These are phyloP conservation scores for Ceramica pisi DNA, from an alignment of 2,888 invertebrate genomes.

Conservation along the genomic window DNA sequence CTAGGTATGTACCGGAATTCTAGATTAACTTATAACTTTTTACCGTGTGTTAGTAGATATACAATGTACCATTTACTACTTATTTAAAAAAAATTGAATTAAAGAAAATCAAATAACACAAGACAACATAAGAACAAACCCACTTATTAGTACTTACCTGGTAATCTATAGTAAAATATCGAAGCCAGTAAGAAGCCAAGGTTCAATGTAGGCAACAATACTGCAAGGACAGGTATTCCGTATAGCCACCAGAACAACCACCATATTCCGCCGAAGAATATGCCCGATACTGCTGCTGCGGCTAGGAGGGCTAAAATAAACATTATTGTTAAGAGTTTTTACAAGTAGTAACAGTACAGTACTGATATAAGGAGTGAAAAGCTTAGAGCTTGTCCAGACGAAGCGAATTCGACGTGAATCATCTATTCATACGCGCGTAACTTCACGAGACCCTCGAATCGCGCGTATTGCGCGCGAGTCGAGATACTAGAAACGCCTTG, in stretches of 20 bases:
- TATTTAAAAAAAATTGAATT: no score
- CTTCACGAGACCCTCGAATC: no score
- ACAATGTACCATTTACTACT: no score
- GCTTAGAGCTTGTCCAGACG: not conserved
- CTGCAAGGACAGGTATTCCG: conserved; percentile 91
- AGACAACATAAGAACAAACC: not conserved
- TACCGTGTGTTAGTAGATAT: no score
- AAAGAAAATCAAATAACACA: not conserved
- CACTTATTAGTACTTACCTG: conserved; percentile 89
- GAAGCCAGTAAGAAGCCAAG: conserved; percentile 92
- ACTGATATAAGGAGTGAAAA: not conserved
- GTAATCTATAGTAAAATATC: conserved; percentile 89
- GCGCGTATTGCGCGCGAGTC: no score
- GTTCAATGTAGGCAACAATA: conserved; percentile 90
- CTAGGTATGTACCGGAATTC: no score
- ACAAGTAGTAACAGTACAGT: not conserved
- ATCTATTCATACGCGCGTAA: no score
- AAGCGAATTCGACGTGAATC: no score
- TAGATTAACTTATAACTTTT: no score
- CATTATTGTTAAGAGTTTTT: conserved; percentile 4
- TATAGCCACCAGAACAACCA: conserved; percentile 92
- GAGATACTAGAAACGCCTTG: no score
- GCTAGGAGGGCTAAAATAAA: conserved; percentile 86
- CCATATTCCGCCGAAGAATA: conserved; percentile 91
- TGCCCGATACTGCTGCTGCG: conserved; percentile 89